These are phyloP conservation scores for Platynereis dumerilii DNA, from an alignment of 2,888 invertebrate genomes.

Conservation along the genomic window DNA sequence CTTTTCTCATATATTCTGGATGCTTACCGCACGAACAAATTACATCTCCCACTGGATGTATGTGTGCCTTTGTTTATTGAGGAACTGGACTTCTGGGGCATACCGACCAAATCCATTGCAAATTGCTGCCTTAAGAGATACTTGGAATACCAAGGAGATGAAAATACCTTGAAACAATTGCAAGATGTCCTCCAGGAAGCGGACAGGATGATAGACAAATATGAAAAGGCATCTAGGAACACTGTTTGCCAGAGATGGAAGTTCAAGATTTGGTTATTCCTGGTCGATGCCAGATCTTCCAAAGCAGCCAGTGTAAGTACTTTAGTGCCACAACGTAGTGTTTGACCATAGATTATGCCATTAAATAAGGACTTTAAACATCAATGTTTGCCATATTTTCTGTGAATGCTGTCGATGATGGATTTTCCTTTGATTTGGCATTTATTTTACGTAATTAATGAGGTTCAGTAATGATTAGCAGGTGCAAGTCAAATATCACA, in stretches of 20 bases:
- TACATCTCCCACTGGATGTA: constrained; percentile 42
- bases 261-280: constrained; percentile 37
- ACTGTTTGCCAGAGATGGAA: constrained; percentile 2
- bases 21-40: constrained; percentile 36
- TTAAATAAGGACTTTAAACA: no score
- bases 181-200: constrained; percentile 11
- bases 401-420: no score
- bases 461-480: no score
- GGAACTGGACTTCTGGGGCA: constrained; percentile 45
- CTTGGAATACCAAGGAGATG: constrained; percentile 24
- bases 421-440: no score
- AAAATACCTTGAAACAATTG: constrained; percentile 12
- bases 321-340: no score
- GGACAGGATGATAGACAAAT: neutral
- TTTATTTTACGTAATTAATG: no score
- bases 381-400: no score
- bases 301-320: constrained; percentile 38
- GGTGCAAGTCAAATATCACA: no score
- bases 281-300: constrained; percentile 40
- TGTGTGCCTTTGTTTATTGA: constrained; percentile 37
- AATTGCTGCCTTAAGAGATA: constrained; percentile 40
- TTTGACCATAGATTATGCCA: no score
- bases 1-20: constrained; percentile 41
- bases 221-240: neutral
- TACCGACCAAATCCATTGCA: constrained; percentile 34